Evolutionary conservation across 2,888 invertebrate genomes (phyloP), one percentile per base, ranked within the genome.

Genomic region (Athripsodes cinereus): DNA sequence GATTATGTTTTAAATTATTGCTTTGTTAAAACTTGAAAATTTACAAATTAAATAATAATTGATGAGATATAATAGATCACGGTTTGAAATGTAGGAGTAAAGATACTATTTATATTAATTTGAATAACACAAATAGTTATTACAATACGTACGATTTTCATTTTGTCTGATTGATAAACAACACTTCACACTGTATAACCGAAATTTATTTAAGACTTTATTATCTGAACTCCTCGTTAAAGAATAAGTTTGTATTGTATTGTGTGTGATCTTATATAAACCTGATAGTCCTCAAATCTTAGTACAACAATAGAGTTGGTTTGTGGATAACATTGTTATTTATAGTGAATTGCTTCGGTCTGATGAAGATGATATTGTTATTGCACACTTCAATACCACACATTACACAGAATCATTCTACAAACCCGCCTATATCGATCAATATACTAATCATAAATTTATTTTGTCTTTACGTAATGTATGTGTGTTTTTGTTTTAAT

Each of bases 241-340:
- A 40, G 40, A 40, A 40, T 40, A 40, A 40, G 40, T 3, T 40
- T 40, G n/a, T 26, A 6, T 40, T 13, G 40, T 16, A 40, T 16
- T 47, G 20, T n/a, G 47, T 47, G 19, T 18, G 52, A 49, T 58
- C 63, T 63, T 62, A 58, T 62, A 62, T 60, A 56, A 44, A 34
- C 18, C 19, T 22, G 58, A 53, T 52, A 50, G 58, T 59, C 56
- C 48, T 58, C 55, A 26, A 57, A 56, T 55, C 46, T 52, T 19
- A 59, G 35, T 22, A 57, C 40, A 61, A 63, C 63, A 61, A 63
- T 63, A 59, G 60, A 52, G 47, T 47, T 55, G 56, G 59, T 40
- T n/a, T 16, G 40, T n/a, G 40, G 40, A 13, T 16, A 40, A 16
- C 63, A 63, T 63, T 63, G 63, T 61, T 61, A 59, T 59, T 60